Base-by-base conservation (phyloP, 2,888 invertebrate species). In the Sarcophaga carnaria region DNA sequence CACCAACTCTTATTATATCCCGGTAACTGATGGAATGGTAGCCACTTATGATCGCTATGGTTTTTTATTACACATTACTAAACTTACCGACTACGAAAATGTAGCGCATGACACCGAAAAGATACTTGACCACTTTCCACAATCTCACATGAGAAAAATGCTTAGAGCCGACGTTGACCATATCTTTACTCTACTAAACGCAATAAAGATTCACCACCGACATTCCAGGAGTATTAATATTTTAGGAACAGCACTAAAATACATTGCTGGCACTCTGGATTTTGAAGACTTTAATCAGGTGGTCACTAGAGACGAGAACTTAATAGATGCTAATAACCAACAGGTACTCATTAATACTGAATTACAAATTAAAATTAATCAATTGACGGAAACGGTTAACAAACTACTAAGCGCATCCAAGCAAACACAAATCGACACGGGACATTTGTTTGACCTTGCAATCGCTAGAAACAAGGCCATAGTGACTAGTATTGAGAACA, bases 181-280 rank as follows among this genome's bases (percentile, higher is more conserved):
- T 8, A 75, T 81, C 3, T 14, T 25, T 22, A 37, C 17, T n/a
- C n/a, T 20, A 2, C 11, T 79, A 5, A 20, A n/a, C 3, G 54
- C 63, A 8, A 37, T 74, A 17, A 10, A 74, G 12, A 27, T 64
- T 12, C 74, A 75, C 17, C 25, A 25, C 25, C 25, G 25, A 25
- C 25, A 25, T 25, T 25, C 25, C 25, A 25, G 25, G 25, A 25
- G 25, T 25, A 25, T 25, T 25, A 25, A 25, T 25, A 20, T 66
- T 27, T 20, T 59, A n/a, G 72, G 75, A 14, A 74, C 81, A 2
- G 80, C 80, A 54, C 45, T 80, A 22, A 81, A 81, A n/a, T 49
- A 60, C 22, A 22, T 75, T 14, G 81, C 75, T 45, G 81, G 81
- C 14, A 75, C 75, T 8, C 67, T 76, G 17, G 69, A 69, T 25